Evolutionary conservation across 2,797 vertebrate genomes (phyloP).

Genomic region (Anguilla obscura): DNA sequence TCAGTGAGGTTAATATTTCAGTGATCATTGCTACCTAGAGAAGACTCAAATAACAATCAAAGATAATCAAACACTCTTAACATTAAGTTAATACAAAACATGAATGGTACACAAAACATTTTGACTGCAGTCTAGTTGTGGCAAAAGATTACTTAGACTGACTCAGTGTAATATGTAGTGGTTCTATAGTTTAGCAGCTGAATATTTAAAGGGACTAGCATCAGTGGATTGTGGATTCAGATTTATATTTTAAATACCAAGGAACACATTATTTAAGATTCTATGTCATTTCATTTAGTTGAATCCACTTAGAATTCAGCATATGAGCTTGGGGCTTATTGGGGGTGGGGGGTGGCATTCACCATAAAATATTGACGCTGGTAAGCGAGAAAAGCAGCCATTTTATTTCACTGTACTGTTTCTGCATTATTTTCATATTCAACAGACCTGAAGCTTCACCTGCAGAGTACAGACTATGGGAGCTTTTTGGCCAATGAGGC

Average conservation of each 20-base stretch:
- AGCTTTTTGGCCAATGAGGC: slow-evolving; percentile 97
- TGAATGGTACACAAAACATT: not conserved
- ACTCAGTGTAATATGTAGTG: not conserved
- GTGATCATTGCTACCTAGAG: too few species aligned
- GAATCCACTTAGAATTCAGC: not conserved
- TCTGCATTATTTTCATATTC: not conserved
- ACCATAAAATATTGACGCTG: not conserved
- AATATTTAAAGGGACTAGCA: not conserved
- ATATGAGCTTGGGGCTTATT: not conserved
- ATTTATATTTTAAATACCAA: not conserved
- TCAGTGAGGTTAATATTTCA: not conserved
- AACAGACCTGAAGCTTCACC: slow-evolving; percentile 93
- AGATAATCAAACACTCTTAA: not conserved
- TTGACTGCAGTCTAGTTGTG: too few species aligned
- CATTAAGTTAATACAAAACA: not conserved
- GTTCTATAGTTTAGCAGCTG: not conserved
- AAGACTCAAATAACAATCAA: too few species aligned
- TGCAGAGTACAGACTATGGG: slow-evolving; percentile 98
- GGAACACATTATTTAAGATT: not conserved
- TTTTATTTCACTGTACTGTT: not conserved
- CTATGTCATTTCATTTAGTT: not conserved
- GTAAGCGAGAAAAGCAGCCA: not conserved
- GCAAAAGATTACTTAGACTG: not conserved
- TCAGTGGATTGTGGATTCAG: not conserved
- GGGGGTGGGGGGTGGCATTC: not conserved